Conservation (phyloP, 2,113 vertebrate genomes). For the Trogon surrucura region DNA sequence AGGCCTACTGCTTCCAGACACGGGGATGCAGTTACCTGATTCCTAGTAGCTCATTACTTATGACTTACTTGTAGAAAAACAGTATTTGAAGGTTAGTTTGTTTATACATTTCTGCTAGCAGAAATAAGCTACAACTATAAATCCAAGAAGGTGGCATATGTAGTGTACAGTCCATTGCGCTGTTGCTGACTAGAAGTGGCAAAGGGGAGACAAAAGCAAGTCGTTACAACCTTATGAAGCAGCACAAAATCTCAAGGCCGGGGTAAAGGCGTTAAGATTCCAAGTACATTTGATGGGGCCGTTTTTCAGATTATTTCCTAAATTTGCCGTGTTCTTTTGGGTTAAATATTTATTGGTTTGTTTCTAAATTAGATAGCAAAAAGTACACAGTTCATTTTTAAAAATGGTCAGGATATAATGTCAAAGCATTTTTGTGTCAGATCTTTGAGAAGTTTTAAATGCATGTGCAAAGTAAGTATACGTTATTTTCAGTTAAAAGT, state of each 20-base stretch:
- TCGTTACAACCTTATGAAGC: background rate
- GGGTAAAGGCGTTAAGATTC: background rate
- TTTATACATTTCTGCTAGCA: constrained; percentile 70
- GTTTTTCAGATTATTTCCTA: background rate
- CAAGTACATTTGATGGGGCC: background rate
- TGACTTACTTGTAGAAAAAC: background rate
- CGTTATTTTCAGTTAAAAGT: background rate
- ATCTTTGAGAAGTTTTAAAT: constrained; percentile 44
- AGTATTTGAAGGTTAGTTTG: constrained; percentile 72
- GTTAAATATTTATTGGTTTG: constrained; percentile 17
- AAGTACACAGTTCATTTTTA: background rate
- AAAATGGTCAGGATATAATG: background rate
- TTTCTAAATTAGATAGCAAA: background rate
- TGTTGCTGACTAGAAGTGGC: constrained; percentile 20
- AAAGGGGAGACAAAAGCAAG: background rate
- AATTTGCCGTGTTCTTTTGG: background rate
- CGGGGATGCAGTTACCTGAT: background rate
- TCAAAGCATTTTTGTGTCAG: background rate
- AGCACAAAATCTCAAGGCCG: background rate
- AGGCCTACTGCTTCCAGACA: background rate
- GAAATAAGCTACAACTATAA: constrained; percentile 9
- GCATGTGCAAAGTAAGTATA: background rate
- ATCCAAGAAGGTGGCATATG: background rate
- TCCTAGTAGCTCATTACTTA: background rate
- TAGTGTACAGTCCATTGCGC: constrained; percentile 32